A percentile compares a stretch with the other conserved stretches of the same genome.
Conservation (phyloP, 2,113 vertebrate species). For the Vulpes vulpes region DNA sequence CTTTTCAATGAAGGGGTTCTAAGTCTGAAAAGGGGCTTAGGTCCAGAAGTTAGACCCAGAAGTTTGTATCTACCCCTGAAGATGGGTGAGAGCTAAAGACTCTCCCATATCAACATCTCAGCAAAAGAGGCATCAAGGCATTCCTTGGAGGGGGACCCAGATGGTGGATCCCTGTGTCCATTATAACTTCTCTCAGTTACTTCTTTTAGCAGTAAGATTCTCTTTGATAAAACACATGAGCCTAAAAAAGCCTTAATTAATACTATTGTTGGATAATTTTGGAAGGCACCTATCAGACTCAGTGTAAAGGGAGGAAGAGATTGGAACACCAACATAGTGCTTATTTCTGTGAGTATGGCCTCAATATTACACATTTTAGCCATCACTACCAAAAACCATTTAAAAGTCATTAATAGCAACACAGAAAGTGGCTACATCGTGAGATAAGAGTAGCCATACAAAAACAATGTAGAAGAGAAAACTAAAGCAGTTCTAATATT, state of each 20-base stretch:
- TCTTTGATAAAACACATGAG: neutral
- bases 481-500: neutral
- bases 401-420: neutral
- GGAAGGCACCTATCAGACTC: neutral
- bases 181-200: neutral
- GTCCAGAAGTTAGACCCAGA: neutral
- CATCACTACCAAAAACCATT: neutral
- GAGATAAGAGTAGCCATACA: neutral
- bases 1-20: neutral
- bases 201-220: neutral
- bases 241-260: neutral
- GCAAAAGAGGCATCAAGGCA: accelerated
- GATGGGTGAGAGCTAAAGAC: neutral
- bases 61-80: neutral
- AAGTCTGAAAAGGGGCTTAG: neutral
- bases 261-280: constrained; percentile 27
- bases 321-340: neutral
- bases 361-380: neutral
- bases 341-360: neutral
- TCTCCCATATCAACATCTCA: neutral
- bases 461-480: neutral
- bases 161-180: neutral
- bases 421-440: neutral
- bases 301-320: neutral
- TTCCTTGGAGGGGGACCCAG: too few relatives aligned